Conservation (phyloP, 2,888 invertebrate species). For the Amphimallon solstitiale region DNA sequence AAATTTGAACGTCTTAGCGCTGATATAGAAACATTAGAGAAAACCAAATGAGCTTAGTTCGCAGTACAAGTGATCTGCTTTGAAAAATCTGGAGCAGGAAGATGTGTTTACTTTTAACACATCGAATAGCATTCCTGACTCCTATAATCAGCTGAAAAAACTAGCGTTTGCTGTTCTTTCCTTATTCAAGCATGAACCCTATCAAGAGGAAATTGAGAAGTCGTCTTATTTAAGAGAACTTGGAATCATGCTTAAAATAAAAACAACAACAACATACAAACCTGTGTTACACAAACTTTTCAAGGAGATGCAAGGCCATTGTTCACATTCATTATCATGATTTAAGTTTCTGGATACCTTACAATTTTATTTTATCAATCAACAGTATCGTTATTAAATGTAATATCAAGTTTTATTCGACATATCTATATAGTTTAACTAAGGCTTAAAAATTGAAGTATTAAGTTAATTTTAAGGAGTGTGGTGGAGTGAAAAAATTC, state of each 20-base stretch:
- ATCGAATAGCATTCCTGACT: conserved; percentile 32
- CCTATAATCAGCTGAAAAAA: conserved; percentile 37
- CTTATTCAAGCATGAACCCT: conserved; percentile 43
- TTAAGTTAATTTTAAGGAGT: too few relatives aligned
- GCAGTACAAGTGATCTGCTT: conserved; percentile 47
- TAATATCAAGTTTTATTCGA: too few relatives aligned
- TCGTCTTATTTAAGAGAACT: conserved; percentile 47
- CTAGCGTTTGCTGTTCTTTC: conserved; percentile 44
- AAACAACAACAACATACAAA: conserved; percentile 47
- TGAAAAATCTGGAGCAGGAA: conserved; percentile 43
- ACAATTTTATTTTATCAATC: too few relatives aligned
- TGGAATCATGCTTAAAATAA: conserved; percentile 47
- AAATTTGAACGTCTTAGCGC: conserved; percentile 56
- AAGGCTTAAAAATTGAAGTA: too few relatives aligned
- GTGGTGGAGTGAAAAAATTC: too few relatives aligned
- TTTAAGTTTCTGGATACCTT: too few relatives aligned
- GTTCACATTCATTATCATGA: conserved; percentile 24
- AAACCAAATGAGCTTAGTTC: conserved; percentile 47
- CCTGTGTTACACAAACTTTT: conserved; percentile 43
- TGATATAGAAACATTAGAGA: conserved; percentile 55
- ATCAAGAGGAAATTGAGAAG: conserved; percentile 38
- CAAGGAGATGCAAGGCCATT: conserved; percentile 44
- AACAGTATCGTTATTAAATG: too few relatives aligned
- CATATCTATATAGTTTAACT: too few relatives aligned
- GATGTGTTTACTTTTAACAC: conserved; percentile 42